Percentiles rank a stretch among this genome's conserved stretches.
These are phyloP conservation scores for Andricus curvator DNA, from an alignment of 2,888 invertebrate species.

Conservation along the genomic window DNA sequence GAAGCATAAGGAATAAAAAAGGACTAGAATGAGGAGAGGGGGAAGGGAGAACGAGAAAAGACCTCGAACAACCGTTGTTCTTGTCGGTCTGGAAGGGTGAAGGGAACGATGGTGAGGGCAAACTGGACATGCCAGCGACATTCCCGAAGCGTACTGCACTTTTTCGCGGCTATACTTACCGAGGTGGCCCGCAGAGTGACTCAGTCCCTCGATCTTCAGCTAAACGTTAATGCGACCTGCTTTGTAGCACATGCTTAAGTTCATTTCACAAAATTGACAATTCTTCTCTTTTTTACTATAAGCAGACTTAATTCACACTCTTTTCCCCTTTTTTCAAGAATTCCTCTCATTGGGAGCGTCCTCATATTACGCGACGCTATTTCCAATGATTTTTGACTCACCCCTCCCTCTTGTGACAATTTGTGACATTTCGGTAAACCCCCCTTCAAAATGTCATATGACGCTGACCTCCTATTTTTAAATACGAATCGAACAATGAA, in stretches of 20 bases:
- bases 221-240: slow-evolving; percentile 60
- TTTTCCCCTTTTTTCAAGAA: no score
- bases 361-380: no score
- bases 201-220: slow-evolving; percentile 61
- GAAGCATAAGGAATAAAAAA: slow-evolving; percentile 49
- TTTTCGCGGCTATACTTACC: slow-evolving; percentile 66
- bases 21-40: slow-evolving; percentile 44
- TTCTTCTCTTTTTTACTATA: no score
- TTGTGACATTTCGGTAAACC: no score
- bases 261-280: not conserved
- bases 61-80: slow-evolving; percentile 62
- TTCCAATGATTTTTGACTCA: no score
- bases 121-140: slow-evolving; percentile 73
- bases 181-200: slow-evolving; percentile 65
- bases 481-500: no score
- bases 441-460: no score
- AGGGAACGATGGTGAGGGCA: slow-evolving; percentile 65
- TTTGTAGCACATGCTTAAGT: not conserved
- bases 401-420: no score
- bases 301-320: no score
- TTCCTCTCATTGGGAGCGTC: no score
- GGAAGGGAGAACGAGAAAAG: slow-evolving; percentile 49
- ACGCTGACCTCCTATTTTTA: no score
- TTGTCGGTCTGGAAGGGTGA: slow-evolving; percentile 63
- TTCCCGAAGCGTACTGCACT: slow-evolving; percentile 73